Base-by-base conservation (phyloP, 1,140 invertebrate species). In the Bathynomus jamesi region DNA sequence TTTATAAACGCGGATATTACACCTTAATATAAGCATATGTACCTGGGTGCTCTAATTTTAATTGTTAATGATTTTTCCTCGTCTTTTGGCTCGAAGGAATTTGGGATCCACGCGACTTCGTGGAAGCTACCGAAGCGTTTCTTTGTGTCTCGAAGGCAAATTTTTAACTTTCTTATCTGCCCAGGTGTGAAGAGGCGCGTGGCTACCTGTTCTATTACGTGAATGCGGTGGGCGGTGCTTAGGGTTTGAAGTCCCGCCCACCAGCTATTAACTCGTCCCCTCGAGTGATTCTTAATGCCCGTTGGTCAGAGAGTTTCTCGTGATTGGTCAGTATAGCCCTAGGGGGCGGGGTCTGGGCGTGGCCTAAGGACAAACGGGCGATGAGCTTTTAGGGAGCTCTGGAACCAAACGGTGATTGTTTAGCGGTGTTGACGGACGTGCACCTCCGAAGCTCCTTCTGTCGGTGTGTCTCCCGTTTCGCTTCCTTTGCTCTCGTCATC, bases 121-220 rank as follows among this genome's bases (percentile, higher is more conserved):
- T 53, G 21, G 40, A 53, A 53, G 40, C 21, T 21, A 53, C 21
- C 40, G 40, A 53, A 53, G 40, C 40, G 40, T 53, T 53, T 11
- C 40, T 53, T 53, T 53, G 13, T 53, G 40, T 17, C 40, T 53
- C 21, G 40, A 53, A 53, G 40, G 40, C 40, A 53, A 53, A 53
- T 53, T 53, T 53, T 53, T 53, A 53, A 53, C 40, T 53, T 53
- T 53, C 40, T 53, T 53, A 53, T 53, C 40, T 53, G 40, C 40
- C 40, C 40, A 53, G 40, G 40, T 53, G 40, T 53, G 40, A 53
- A 53, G 40, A 53, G 40, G 40, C 40, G 40, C 40, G 40, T 53
- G 40, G 40, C 40, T 53, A 53, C 40, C 40, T 53, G 13, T 53
- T 53, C 40, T 53, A 11, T 53, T 21, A 21, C 21, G 11, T 53